These are phyloP conservation scores for Psix sp. DNA, from an alignment of 1,140 invertebrate species.

Conservation along the genomic window DNA sequence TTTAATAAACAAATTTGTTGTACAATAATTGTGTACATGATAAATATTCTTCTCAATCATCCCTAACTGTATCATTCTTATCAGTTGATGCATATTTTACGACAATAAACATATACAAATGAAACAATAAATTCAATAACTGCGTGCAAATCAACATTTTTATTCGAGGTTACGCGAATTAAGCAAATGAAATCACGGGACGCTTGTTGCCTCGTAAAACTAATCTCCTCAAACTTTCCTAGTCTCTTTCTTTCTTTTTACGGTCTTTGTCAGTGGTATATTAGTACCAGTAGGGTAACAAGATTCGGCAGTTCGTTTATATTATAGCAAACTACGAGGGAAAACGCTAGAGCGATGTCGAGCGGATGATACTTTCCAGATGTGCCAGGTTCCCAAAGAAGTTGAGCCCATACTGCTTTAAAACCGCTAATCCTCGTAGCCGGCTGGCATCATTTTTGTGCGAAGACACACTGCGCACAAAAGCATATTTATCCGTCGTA, in stretches of 20 bases:
- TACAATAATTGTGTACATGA: too few relatives aligned
- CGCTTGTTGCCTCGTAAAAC: conserved; percentile 61
- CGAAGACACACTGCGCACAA: conserved; percentile 35
- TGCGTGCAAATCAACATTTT: conserved; percentile 4
- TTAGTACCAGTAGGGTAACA: conserved; percentile 43
- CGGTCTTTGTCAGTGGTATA: neutral
- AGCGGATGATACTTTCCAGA: conserved; percentile 71
- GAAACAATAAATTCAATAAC: neutral
- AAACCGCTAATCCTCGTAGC: conserved; percentile 71
- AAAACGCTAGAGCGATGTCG: conserved; percentile 31
- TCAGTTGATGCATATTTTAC: too few relatives aligned
- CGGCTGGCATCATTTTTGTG: conserved; percentile 32
- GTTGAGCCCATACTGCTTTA: conserved; percentile 66
- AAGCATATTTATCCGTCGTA: conserved; percentile 30
- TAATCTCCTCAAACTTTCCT: conserved; percentile 59
- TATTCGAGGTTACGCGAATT: conserved; percentile 36
- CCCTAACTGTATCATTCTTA: too few relatives aligned
- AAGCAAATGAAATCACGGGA: conserved; percentile 52
- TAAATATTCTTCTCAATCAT: too few relatives aligned
- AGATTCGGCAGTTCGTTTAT: conserved; percentile 62
- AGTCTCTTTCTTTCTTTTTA: conserved; percentile 1
- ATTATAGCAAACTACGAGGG: conserved; percentile 47
- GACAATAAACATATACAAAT: too few relatives aligned
- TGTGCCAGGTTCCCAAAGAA: conserved; percentile 68
- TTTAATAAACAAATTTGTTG: too few relatives aligned